These are phyloP conservation scores for Drosophila barbarae DNA, from an alignment of 2,888 invertebrate genomes.

Conservation along the genomic window DNA sequence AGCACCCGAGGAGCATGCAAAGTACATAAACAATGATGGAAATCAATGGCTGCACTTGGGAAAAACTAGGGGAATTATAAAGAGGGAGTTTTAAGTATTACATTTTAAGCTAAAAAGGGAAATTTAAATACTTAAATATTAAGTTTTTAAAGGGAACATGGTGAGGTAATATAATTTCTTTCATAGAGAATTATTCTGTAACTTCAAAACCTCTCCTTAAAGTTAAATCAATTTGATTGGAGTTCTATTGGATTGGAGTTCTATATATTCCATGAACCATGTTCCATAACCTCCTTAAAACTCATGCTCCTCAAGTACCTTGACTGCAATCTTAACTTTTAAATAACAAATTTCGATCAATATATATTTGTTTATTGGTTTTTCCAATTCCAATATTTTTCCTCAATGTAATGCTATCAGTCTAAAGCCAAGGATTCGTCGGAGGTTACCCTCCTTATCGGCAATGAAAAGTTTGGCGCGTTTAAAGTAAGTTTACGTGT, in stretches of 20 bases:
- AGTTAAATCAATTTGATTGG: neutral
- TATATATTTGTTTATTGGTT: neutral
- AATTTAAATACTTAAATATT: no score
- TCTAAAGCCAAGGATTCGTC: slow-evolving; percentile 17
- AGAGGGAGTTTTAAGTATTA: neutral
- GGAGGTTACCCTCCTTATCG: slow-evolving; percentile 49
- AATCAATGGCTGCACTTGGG: slow-evolving; percentile 62
- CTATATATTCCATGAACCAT: no score
- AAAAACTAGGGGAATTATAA: neutral
- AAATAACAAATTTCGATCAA: neutral
- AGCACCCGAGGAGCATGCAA: slow-evolving; percentile 53
- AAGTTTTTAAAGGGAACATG: neutral
- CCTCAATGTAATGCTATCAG: slow-evolving; percentile 27
- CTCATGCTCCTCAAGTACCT: neutral
- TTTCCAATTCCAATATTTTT: neutral
- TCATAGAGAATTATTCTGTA: neutral
- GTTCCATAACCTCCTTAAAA: neutral
- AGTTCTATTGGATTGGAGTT: no score
- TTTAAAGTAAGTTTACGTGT: slow-evolving; percentile 75
- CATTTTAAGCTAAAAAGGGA: neutral
- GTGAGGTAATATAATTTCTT: neutral
- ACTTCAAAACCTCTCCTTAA: neutral
- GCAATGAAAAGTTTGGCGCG: slow-evolving; percentile 57
- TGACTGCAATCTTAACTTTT: neutral
- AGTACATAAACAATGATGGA: slow-evolving; percentile 70